Conservation (phyloP, 1,140 invertebrate species). For the Campoletis sonorensis region DNA sequence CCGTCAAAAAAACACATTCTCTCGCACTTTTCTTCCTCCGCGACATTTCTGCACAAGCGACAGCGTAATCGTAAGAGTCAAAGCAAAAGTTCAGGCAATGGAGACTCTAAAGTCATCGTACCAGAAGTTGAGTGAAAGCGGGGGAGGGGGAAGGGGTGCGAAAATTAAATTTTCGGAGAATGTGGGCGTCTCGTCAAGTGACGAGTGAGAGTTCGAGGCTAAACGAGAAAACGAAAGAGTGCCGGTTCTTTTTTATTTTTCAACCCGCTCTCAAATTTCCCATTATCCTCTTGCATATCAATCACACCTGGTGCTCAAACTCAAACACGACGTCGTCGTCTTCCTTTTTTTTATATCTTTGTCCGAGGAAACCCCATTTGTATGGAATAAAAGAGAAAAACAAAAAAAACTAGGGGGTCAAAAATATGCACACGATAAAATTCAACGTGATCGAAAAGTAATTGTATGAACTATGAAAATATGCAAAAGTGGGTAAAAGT, state of each 20-base stretch:
- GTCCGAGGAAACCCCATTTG: neutral
- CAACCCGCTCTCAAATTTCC: neutral
- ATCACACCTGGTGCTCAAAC: neutral
- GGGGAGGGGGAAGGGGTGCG: neutral
- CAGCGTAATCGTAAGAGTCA: neutral
- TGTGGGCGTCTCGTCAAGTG: slow-evolving; percentile 4
- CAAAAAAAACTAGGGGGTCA: neutral
- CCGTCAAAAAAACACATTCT: slow-evolving; percentile 8
- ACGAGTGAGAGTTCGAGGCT: slow-evolving; percentile 14
- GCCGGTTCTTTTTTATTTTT: slow-evolving; percentile 2
- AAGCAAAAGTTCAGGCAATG: neutral
- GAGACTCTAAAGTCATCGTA: neutral
- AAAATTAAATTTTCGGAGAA: slow-evolving; percentile 37
- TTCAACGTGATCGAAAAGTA: too few species aligned
- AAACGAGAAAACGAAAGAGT: slow-evolving; percentile 1
- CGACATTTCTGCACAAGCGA: neutral
- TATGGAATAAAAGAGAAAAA: neutral
- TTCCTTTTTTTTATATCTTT: too few species aligned
- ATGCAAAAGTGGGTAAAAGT: too few species aligned
- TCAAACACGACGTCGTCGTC: neutral
- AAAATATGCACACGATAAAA: too few species aligned
- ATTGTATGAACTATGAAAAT: too few species aligned
- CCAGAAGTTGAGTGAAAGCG: neutral
- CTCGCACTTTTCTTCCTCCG: neutral
- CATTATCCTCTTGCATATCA: neutral